Evolutionary conservation across 2,113 vertebrate genomes (phyloP), one percentile per base, ranked within the genome.

Genomic region (Abramis brama): DNA sequence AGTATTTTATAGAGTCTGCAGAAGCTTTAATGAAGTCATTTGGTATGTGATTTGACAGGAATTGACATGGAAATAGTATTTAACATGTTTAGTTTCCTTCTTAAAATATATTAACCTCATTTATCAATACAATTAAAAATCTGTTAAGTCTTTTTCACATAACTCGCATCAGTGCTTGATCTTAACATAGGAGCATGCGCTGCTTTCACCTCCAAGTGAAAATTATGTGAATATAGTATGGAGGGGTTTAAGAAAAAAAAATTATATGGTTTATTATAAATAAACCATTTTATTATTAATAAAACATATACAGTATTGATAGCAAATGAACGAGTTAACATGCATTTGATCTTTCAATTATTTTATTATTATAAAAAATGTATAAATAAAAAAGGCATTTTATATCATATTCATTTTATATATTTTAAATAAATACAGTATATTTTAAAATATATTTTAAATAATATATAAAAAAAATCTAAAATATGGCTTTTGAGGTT

Each of bases 21-120:
- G 23, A 15, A 86, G 82, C 39, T 89, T 82, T 73, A 84, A 66
- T 66, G 3, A 66, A 86, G 80, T 47, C 64, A 80, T 88, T 86
- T 84, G 76, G 21, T 45, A 47, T 45, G n/a, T 17, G 13, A 55
- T 36, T 81, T 70, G 84, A 86, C 33, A 66, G 75, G 85, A 86
- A 86, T 57, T 59, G 5, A 79, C 13, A 73, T 27, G n/a, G 2
- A 75, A 27, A 3, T 75, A 17, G 23, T 8, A 75, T 75, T 47
- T 75, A 75, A 27, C 23, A 75, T 7, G 12, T 47, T 55, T 19
- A 19, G 33, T 19, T 30, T 85, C 39, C 13, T 39, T 21, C 30
- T 21, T 36, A 23, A 73, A 43, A n/a, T 43, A 73, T 62, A 62
- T 62, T n/a, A 25, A 25, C 11, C 30, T 19, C 0, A 33, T 68